Percentiles rank a stretch among this genome's conserved stretches.
Evolutionary conservation across 1,140 invertebrate genomes (phyloP).

Genomic region (Helicoverpa armigera): DNA sequence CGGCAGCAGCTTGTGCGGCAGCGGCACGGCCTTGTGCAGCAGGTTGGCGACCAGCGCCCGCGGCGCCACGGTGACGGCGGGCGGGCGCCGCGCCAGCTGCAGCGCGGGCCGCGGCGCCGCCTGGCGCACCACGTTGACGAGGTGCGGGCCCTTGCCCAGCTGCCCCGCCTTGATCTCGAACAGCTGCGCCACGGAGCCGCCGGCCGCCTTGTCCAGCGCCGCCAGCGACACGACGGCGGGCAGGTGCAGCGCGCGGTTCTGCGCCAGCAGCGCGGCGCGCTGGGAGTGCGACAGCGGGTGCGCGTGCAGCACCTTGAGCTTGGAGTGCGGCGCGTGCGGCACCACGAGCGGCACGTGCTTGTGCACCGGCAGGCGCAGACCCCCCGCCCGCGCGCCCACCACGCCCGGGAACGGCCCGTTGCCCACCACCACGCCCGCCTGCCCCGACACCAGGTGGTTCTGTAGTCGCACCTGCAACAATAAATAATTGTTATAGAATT

Average conservation of each 20-base stretch:
- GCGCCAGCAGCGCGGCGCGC: slow-evolving; percentile 69
- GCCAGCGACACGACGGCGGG: slow-evolving; percentile 75
- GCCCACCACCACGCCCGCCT: slow-evolving; percentile 66
- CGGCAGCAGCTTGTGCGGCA: slow-evolving; percentile 64
- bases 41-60: slow-evolving; percentile 76
- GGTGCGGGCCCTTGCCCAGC: slow-evolving; percentile 72
- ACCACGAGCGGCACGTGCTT: slow-evolving; percentile 65
- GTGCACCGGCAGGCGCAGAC: slow-evolving; percentile 52
- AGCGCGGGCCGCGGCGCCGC: slow-evolving; percentile 57
- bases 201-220: slow-evolving; percentile 70
- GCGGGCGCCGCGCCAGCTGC: slow-evolving; percentile 59
- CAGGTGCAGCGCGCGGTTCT: slow-evolving; percentile 66
- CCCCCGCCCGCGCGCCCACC: slow-evolving; percentile 52
- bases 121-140: slow-evolving; percentile 78
- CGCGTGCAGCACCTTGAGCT: slow-evolving; percentile 78
- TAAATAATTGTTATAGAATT: slow-evolving; percentile 25
- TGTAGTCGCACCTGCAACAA: slow-evolving; percentile 70
- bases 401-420: slow-evolving; percentile 74
- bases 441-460: slow-evolving; percentile 67
- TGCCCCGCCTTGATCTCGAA: slow-evolving; percentile 78
- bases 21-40: slow-evolving; percentile 73
- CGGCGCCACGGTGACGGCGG: slow-evolving; percentile 59
- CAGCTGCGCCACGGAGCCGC: slow-evolving; percentile 73
- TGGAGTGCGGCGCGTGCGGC: slow-evolving; percentile 70
- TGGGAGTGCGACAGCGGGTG: slow-evolving; percentile 74